Percentiles rank a stretch among this genome's conserved stretches.
phyloP scores from a whole-genome alignment of 64 coral and sea anemone species.

The Pachyseris speciosa region DNA sequence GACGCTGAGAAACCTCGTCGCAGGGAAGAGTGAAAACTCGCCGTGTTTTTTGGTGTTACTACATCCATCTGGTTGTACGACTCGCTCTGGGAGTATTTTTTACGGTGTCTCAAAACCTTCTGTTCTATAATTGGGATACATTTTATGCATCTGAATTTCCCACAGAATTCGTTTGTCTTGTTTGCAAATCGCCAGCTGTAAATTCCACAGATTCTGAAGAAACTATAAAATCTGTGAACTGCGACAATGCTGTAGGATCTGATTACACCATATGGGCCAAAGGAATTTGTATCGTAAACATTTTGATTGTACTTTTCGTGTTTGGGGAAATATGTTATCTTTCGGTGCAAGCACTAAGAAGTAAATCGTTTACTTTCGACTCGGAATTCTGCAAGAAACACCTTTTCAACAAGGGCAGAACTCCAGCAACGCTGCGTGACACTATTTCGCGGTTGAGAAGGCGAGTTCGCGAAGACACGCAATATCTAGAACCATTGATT shows the following conservation, averaged over 20 bases:
- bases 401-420: constrained; percentile 29
- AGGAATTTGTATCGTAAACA: constrained; percentile 2
- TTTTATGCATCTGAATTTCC: constrained; percentile 52
- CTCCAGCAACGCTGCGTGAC: neutral
- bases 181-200: neutral
- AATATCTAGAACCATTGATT: constrained; percentile 30
- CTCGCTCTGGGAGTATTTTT: constrained; percentile 10
- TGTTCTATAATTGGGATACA: constrained; percentile 16
- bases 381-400: constrained; percentile 24
- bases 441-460: neutral
- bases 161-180: neutral
- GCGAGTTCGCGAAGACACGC: neutral
- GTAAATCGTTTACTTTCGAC: constrained; percentile 15
- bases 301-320: constrained; percentile 19
- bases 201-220: neutral
- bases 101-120: neutral
- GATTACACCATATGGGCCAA: constrained; percentile 6
- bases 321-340: constrained; percentile 20
- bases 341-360: neutral
- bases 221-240: neutral
- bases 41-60: constrained; percentile 34
- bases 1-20: constrained; percentile 11
- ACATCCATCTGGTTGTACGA: constrained; percentile 36
- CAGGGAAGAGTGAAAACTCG: neutral
- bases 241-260: constrained; percentile 26